Evolutionary conservation across 2,888 invertebrate species (phyloP).

Genomic region (Drosophila colorata): DNA sequence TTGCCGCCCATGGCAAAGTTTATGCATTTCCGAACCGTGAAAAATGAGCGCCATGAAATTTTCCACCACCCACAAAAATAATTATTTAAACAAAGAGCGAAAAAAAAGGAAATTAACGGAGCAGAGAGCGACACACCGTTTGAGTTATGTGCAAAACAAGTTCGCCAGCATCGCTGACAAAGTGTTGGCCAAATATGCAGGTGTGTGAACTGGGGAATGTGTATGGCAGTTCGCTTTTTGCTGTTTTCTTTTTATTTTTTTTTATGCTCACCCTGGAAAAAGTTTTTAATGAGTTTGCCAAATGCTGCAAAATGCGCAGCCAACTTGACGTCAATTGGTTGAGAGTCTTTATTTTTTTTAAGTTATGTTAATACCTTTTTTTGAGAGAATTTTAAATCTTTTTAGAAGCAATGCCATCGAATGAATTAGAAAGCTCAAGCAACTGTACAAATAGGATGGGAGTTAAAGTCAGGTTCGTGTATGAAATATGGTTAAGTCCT

Average conservation of each 20-base stretch:
- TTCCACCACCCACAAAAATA: slow-evolving; percentile 41
- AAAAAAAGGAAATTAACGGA: slow-evolving; percentile 34
- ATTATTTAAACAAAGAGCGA: slow-evolving; percentile 55
- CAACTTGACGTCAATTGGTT: slow-evolving; percentile 38
- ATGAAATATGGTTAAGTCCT: too few species aligned
- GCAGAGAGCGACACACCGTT: slow-evolving; percentile 43
- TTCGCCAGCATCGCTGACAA: slow-evolving; percentile 44
- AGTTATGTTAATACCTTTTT: slow-evolving; percentile 21
- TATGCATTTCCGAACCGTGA: slow-evolving; percentile 61
- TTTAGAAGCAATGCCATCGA: background rate
- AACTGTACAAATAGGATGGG: too few species aligned
- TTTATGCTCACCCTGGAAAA: slow-evolving; percentile 33
- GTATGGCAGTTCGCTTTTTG: slow-evolving; percentile 35
- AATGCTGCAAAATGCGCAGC: slow-evolving; percentile 62
- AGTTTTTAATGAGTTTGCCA: slow-evolving; percentile 83
- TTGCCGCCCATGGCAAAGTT: slow-evolving; percentile 48
- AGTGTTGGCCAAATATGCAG: slow-evolving; percentile 58
- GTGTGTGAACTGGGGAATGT: slow-evolving; percentile 25
- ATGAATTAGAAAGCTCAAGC: too few species aligned
- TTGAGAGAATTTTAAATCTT: background rate
- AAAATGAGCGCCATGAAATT: slow-evolving; percentile 43
- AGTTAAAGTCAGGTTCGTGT: too few species aligned
- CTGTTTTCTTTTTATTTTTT: background rate
- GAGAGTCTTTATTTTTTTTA: slow-evolving; percentile 26
- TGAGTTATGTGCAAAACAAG: slow-evolving; percentile 57